Evolutionary conservation across 1,140 invertebrate genomes (phyloP).

Genomic region (Aporrectodea caliginosa): DNA sequence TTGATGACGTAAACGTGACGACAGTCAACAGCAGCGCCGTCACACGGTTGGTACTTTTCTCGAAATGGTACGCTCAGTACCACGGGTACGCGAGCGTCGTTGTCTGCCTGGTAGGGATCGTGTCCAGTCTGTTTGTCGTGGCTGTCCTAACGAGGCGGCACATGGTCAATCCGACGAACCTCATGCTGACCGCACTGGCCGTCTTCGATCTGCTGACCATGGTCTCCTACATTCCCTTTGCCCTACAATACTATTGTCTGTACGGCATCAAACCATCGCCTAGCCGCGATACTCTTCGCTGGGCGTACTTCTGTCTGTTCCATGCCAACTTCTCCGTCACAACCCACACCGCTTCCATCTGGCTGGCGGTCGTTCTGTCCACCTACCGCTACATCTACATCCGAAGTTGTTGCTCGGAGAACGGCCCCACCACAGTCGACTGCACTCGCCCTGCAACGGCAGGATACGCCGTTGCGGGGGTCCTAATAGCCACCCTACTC

Average conservation of each 20-base stretch:
- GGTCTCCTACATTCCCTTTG: constrained; percentile 79
- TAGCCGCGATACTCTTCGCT: constrained; percentile 27
- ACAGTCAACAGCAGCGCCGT: too few relatives aligned
- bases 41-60: too few relatives aligned
- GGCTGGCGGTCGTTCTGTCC: constrained; percentile 82
- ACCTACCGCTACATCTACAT: constrained; percentile 88
- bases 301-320: constrained; percentile 48
- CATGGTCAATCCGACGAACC: constrained; percentile 70
- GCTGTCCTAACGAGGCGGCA: constrained; percentile 79
- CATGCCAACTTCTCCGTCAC: constrained; percentile 68
- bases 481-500: neutral
- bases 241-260: constrained; percentile 61
- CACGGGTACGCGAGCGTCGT: constrained; percentile 69
- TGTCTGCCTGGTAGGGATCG: constrained; percentile 79
- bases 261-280: constrained; percentile 26
- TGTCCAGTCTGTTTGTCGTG: constrained; percentile 83
- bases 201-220: constrained; percentile 80
- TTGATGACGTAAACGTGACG: too few relatives aligned
- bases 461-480: neutral
- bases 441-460: too few relatives aligned
- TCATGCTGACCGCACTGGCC: constrained; percentile 66
- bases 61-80: constrained; percentile 48
- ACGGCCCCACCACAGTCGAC: neutral
- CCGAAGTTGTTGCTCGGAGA: constrained; percentile 65
- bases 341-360: constrained; percentile 86